Evolutionary conservation across 2,113 vertebrate species (phyloP), one percentile per base, ranked within the genome.

Genomic region (Mionectes macconnelli): DNA sequence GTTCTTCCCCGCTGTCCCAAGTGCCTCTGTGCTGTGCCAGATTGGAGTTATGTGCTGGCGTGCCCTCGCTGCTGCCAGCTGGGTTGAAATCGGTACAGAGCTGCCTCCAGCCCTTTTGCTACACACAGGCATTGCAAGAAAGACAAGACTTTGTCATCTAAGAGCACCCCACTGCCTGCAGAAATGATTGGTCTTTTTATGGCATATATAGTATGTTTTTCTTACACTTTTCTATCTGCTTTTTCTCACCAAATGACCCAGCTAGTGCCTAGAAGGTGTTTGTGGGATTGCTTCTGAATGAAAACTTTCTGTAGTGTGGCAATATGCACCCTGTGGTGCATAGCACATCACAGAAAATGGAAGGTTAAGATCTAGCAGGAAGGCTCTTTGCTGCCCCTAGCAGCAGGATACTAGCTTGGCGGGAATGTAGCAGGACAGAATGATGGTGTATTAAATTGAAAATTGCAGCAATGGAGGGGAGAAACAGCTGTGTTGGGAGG

Each of bases 21-120:
- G 27, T 3, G 33, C 52, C 13, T 24, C 60, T 75, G 55, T 66
- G 59, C 56, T 39, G 55, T 10, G 4, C 37, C 67, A 53, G 23
- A 4, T 37, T 22, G 60, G 53, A 62, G 23, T 40, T 28, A 0
- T 0, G 0, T 57, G 44, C 35, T 79, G 72, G 52, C 3, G 0
- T 45, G 62, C 45, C 37, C 64, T n/a, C 47, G 19, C 74, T 70
- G 44, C 84, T 92, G 62, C 77, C 52, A 63, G 69, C 69, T 47
- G 76, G 31, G 52, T 9, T 57, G 10, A 23, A 56, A 9, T 2
- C 0, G 2, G 67, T 40, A 21, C 76, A n/a, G 86, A 83, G 79
- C 63, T 79, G 72, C 25, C 11, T 56, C 44, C 0, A 4, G 57
- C 63, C 79, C 37, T 73, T 63, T 33, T 47, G 4, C 44, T 49